These are phyloP conservation scores for Pseudanteris insignis DNA, from an alignment of 2,888 invertebrate species.

Conservation along the genomic window DNA sequence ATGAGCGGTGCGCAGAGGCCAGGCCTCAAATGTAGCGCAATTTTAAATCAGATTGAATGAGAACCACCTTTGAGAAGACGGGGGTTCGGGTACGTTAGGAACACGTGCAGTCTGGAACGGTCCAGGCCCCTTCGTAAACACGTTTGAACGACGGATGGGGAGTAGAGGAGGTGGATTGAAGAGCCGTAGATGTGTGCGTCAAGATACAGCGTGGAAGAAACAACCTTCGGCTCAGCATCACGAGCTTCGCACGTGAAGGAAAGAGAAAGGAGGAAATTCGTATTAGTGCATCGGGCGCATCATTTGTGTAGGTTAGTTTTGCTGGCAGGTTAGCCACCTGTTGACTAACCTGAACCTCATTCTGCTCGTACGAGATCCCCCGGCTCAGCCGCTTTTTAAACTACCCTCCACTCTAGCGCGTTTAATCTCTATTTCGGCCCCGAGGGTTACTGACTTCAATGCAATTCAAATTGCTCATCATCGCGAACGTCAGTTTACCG, in stretches of 20 bases:
- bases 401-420: conserved; percentile 51
- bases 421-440: conserved; percentile 60
- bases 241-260: conserved; percentile 51
- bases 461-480: conserved; percentile 38
- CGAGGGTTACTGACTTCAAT: conserved; percentile 55
- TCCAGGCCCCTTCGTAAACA: conserved; percentile 60
- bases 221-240: conserved; percentile 52
- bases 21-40: conserved; percentile 6
- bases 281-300: conserved; percentile 64
- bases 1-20: no score
- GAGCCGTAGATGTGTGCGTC: conserved; percentile 57
- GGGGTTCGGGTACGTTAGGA: conserved; percentile 65
- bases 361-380: conserved; percentile 58
- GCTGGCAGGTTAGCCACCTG: conserved; percentile 66
- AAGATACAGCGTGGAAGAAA: conserved; percentile 55
- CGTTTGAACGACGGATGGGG: conserved; percentile 51
- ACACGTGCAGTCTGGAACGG: conserved; percentile 66
- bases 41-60: conserved; percentile 50
- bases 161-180: conserved; percentile 53
- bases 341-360: conserved; percentile 64
- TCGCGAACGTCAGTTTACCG: no score
- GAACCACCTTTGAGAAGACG: conserved; percentile 58
- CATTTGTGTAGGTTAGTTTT: conserved; percentile 64
- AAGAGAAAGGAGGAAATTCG: conserved; percentile 56
- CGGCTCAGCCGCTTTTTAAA: conserved; percentile 58